Percentiles rank a stretch among this genome's conserved stretches.
phyloP scores from a whole-genome alignment of 2,888 invertebrate species.

The Alsophila aescularia region DNA sequence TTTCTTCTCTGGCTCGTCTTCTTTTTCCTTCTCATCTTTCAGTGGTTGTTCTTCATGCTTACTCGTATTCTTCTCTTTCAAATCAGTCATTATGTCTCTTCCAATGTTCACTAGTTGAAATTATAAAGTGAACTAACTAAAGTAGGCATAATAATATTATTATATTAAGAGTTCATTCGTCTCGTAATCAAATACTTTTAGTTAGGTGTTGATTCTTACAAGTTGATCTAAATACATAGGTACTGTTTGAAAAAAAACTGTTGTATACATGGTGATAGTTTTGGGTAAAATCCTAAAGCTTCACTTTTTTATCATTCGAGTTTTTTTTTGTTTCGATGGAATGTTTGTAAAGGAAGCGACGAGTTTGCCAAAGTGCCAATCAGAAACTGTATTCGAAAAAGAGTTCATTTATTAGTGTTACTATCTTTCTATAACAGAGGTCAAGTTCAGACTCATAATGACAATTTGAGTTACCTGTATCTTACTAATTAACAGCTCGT shows the following conservation, averaged over 20 bases:
- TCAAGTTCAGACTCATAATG: not conserved
- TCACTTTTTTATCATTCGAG: not conserved
- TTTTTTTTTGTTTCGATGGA: too few relatives aligned
- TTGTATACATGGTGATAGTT: slow-evolving; percentile 24
- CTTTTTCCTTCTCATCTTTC: slow-evolving; percentile 45
- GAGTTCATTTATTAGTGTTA: not conserved
- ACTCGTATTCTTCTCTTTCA: slow-evolving; percentile 39
- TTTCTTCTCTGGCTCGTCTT: slow-evolving; percentile 60
- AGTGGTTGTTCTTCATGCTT: slow-evolving; percentile 60
- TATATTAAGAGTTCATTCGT: not conserved
- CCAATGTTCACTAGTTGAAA: slow-evolving; percentile 32
- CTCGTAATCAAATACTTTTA: slow-evolving; percentile 41
- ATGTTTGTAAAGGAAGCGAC: not conserved
- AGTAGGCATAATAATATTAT: slow-evolving; percentile 33
- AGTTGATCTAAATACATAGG: slow-evolving; percentile 39
- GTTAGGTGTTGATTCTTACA: slow-evolving; percentile 34
- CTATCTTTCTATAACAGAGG: not conserved
- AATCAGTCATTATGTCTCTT: slow-evolving; percentile 51
- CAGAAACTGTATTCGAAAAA: not conserved
- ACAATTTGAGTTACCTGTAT: not conserved
- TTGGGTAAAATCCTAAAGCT: not conserved
- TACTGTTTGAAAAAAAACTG: slow-evolving; percentile 17
- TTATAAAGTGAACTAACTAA: slow-evolving; percentile 42
- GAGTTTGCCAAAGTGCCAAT: not conserved
- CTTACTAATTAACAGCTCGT: not conserved